phyloP scores from a whole-genome alignment of 23 tunicate genomes.

The Diplosoma virens region DNA sequence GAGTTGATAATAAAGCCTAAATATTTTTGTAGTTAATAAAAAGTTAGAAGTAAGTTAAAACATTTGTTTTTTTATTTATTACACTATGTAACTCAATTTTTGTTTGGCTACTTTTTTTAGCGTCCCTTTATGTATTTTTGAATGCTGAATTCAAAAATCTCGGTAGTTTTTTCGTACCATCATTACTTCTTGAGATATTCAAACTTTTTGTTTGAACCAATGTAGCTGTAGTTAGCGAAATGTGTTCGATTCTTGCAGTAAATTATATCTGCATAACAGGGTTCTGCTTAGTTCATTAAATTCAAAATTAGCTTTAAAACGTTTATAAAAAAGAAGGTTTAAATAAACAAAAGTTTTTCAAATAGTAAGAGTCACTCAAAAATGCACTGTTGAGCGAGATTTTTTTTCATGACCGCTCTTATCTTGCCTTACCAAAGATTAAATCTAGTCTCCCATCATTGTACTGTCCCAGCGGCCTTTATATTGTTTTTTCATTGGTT shows the following conservation, averaged over 20 bases:
- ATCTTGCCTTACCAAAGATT: too few species aligned
- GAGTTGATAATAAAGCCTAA: too few species aligned
- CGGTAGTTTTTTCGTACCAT: constrained; percentile 9
- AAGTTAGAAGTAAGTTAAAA: too few species aligned
- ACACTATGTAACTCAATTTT: constrained; percentile 27
- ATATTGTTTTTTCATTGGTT: constrained; percentile 25
- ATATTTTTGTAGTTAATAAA: too few species aligned
- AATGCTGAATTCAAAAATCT: constrained; percentile 14
- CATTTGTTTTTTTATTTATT: background rate
- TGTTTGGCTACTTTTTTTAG: constrained; percentile 17
- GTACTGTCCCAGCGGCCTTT: constrained; percentile 33
- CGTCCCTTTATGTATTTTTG: too few species aligned
- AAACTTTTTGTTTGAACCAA: background rate
- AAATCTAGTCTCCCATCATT: constrained; percentile 17
- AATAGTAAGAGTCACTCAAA: too few species aligned
- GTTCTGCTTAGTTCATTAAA: constrained; percentile 23
- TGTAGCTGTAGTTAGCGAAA: constrained; percentile 9
- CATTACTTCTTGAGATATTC: constrained; percentile 21
- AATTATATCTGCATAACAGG: constrained; percentile 14
- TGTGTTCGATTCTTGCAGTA: constrained; percentile 2
- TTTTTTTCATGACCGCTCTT: constrained; percentile 33
- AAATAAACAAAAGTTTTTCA: too few species aligned
- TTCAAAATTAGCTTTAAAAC: constrained; percentile 20
- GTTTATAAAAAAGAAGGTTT: background rate
- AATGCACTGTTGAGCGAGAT: constrained; percentile 37